A percentile compares a stretch with the other conserved stretches of the same genome.
phyloP scores from a whole-genome alignment of 2,797 vertebrate species.

The Diplodus sargus region DNA sequence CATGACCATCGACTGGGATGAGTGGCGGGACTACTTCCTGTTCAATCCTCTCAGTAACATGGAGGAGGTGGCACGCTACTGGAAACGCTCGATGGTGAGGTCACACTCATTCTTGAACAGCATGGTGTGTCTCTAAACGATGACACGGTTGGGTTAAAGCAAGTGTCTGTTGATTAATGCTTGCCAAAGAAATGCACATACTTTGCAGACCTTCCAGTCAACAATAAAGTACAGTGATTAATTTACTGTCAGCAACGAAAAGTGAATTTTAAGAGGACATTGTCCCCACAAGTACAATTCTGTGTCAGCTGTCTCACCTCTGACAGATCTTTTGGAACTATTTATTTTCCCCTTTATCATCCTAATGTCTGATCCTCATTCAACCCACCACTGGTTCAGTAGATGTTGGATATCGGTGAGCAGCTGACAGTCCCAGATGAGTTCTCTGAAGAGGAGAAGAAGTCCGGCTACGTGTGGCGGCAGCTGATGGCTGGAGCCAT shows the following conservation, averaged over 20 bases:
- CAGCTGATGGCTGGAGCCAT: constrained; percentile 93
- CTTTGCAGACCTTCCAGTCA: not conserved
- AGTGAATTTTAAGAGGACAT: not conserved
- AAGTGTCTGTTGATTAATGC: not conserved
- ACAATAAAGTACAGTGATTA: not conserved
- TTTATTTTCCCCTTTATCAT: not conserved
- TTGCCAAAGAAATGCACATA: not conserved
- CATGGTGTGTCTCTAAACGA: not conserved
- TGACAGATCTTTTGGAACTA: not conserved
- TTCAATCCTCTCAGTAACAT: constrained; percentile 90
- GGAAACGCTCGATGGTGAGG: constrained; percentile 92
- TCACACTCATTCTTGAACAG: not conserved
- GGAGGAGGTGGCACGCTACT: constrained; percentile 90
- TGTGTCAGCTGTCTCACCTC: not conserved
- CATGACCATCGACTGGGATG: constrained; percentile 93
- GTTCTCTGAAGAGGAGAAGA: constrained; percentile 94
- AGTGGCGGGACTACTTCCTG: constrained; percentile 94
- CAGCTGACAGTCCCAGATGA: constrained; percentile 95
- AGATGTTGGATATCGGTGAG: constrained; percentile 98
- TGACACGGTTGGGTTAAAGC: not conserved
- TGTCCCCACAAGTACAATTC: not conserved
- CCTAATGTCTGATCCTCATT: not conserved
- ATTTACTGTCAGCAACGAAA: not conserved
- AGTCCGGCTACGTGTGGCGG: constrained; percentile 94
- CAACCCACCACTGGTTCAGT: constrained; percentile 34